Conservation (phyloP, 1,140 invertebrate species). For the Listronotus bonariensis region DNA sequence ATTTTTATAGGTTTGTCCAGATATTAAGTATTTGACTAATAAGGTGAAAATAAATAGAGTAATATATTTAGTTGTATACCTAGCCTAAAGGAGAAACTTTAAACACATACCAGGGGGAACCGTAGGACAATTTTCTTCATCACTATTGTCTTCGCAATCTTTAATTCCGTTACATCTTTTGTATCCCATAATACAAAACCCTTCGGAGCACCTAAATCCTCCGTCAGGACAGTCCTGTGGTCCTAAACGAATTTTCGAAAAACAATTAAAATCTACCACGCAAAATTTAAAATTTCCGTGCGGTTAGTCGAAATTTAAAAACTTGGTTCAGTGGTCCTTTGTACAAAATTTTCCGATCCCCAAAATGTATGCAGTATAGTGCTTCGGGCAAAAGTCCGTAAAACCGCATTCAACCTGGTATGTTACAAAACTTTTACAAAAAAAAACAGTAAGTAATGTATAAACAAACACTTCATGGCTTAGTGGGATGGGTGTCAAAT, state of each 20-base stretch:
- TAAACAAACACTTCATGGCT: not conserved
- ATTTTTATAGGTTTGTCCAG: too few relatives aligned
- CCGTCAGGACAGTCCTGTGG: conserved; percentile 54
- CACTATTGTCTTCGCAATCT: conserved; percentile 70
- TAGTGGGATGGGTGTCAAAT: not conserved
- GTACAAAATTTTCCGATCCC: conserved; percentile 5
- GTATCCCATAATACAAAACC: conserved; percentile 66
- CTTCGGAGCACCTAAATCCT: conserved; percentile 68
- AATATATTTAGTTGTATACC: too few relatives aligned
- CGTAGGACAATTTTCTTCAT: conserved; percentile 66
- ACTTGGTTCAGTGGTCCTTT: conserved; percentile 1
- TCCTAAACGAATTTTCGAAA: conserved; percentile 22
- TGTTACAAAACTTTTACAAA: conserved; percentile 8
- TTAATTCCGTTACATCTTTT: conserved; percentile 67
- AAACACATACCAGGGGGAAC: conserved; percentile 34
- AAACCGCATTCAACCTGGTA: conserved; percentile 27
- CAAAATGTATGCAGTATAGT: conserved; percentile 7
- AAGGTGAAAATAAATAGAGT: too few relatives aligned
- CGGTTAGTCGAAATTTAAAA: conserved; percentile 28
- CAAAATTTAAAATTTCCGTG: conserved; percentile 19
- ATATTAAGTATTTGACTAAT: too few relatives aligned
- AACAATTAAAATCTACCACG: conserved; percentile 11
- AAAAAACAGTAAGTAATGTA: not conserved
- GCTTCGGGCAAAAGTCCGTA: conserved; percentile 5
- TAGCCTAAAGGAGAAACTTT: not conserved